These are phyloP conservation scores for Vanessa cardui DNA, from an alignment of 2,888 invertebrate genomes.

Conservation along the genomic window DNA sequence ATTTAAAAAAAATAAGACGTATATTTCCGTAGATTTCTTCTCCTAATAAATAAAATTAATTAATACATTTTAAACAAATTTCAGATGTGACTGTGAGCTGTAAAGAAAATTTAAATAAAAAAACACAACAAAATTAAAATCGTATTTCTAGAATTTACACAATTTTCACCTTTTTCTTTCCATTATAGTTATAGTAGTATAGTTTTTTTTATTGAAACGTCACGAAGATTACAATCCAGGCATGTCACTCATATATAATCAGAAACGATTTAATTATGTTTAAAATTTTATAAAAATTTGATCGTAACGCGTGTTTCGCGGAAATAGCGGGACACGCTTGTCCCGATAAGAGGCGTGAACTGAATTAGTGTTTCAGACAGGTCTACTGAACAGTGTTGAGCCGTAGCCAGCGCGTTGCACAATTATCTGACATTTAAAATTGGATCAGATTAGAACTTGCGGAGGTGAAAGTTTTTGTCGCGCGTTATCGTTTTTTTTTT, in stretches of 20 bases:
- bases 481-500: conserved; percentile 13
- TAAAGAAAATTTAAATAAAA: background rate
- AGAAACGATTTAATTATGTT: background rate
- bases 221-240: conserved; percentile 9
- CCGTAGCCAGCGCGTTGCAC: conserved; percentile 76
- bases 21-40: no score
- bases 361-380: conserved; percentile 62
- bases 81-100: background rate
- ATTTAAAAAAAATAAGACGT: background rate
- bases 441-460: conserved; percentile 60
- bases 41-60: background rate
- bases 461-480: conserved; percentile 32
- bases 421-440: conserved; percentile 83
- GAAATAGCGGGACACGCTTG: conserved; percentile 46
- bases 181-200: conserved; percentile 60
- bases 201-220: conserved; percentile 28
- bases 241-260: background rate
- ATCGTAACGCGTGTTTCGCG: conserved; percentile 37
- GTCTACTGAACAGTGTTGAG: conserved; percentile 62
- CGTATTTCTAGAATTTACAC: background rate
- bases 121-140: background rate
- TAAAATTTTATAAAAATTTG: background rate
- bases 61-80: background rate
- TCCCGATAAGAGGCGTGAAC: conserved; percentile 54
- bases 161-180: conserved; percentile 77